Evolutionary conservation across 2,797 vertebrate species (phyloP).

Genomic region (Glossophaga mutica): DNA sequence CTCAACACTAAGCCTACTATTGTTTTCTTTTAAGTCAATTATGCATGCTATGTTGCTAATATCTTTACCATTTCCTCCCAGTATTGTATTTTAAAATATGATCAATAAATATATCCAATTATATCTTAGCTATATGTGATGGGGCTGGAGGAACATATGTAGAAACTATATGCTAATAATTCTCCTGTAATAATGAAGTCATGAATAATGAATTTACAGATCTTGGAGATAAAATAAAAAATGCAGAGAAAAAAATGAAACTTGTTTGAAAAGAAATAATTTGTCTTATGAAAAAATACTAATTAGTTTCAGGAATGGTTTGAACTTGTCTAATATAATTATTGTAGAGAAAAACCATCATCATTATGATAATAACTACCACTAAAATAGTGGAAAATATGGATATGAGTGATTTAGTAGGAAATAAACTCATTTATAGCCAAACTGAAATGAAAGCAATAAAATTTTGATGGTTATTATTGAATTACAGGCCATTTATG

Average conservation of each 20-base stretch:
- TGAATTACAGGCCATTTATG: slow-evolving; percentile 62
- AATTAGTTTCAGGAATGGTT: slow-evolving; percentile 45
- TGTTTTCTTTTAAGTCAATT: slow-evolving; percentile 40
- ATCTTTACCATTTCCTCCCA: neutral
- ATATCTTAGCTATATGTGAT: neutral
- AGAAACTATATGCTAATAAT: neutral
- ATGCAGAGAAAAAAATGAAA: neutral
- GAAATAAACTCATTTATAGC: slow-evolving; percentile 56
- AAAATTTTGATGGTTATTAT: slow-evolving; percentile 58
- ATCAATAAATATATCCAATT: neutral
- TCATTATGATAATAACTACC: slow-evolving; percentile 43
- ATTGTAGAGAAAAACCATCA: slow-evolving; percentile 35
- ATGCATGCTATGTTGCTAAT: slow-evolving; percentile 48
- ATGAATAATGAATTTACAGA: neutral
- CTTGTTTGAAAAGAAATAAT: neutral
- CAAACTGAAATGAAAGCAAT: slow-evolving; percentile 55
- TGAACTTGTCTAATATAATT: slow-evolving; percentile 41
- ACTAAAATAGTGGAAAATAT: slow-evolving; percentile 56
- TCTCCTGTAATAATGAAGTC: neutral
- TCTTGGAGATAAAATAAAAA: neutral
- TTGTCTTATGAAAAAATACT: neutral
- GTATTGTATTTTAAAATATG: neutral
- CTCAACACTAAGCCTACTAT: neutral
- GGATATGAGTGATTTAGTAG: slow-evolving; percentile 57
- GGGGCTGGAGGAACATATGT: rapidly evolving